phyloP scores from a whole-genome alignment of 1,140 invertebrate species.

The Piezodorus guildinii region DNA sequence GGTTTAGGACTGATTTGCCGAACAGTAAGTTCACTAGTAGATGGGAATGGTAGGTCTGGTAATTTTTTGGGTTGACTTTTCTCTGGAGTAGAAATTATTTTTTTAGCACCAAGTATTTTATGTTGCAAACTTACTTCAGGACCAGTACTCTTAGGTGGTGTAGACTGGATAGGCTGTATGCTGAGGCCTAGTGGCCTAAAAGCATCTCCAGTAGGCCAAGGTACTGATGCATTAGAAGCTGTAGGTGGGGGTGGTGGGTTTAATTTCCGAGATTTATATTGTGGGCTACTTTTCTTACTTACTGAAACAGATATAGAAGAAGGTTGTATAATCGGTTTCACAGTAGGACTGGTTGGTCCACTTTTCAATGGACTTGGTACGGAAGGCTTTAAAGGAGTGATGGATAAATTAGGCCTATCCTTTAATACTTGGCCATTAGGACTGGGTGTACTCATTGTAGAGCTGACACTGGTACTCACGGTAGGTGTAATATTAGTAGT shows the following conservation, averaged over 20 bases:
- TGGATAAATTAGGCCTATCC: conserved; percentile 20
- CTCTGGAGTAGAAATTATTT: conserved; percentile 1
- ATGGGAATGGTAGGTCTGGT: neutral
- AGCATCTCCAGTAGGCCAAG: neutral
- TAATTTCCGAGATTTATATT: neutral
- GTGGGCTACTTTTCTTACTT: neutral
- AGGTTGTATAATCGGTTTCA: neutral
- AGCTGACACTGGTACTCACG: too few relatives aligned
- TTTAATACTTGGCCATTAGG: conserved; percentile 5
- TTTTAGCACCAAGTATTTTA: conserved; percentile 21
- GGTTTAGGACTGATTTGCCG: neutral
- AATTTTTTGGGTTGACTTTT: neutral
- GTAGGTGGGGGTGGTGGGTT: neutral
- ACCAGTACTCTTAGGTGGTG: neutral
- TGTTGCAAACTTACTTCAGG: conserved; percentile 19
- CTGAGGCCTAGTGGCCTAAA: neutral
- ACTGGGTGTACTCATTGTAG: neutral
- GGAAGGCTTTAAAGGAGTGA: conserved; percentile 16
- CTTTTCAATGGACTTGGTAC: neutral
- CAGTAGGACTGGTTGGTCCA: neutral
- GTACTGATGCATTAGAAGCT: neutral
- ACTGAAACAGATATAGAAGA: conserved; percentile 11
- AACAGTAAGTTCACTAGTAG: neutral
- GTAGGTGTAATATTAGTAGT: too few relatives aligned
- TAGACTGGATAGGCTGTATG: neutral